Evolutionary conservation across 1,140 invertebrate genomes (phyloP).

Genomic region (Globodera rostochiensis): DNA sequence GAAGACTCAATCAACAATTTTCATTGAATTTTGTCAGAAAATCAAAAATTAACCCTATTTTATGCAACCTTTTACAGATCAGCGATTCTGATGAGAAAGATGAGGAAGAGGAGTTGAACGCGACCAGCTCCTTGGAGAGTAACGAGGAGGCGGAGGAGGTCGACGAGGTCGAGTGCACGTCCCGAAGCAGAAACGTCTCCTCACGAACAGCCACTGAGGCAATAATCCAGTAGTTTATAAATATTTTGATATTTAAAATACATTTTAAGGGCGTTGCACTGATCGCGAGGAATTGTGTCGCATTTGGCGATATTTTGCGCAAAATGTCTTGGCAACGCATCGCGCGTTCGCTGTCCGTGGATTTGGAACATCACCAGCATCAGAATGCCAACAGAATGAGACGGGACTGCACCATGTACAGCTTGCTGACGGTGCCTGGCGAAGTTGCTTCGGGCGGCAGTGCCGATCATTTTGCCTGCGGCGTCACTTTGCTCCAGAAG

Average conservation of each 20-base stretch:
- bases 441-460: not conserved
- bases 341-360: not conserved
- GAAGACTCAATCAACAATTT: not conserved
- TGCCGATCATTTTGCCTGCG: not conserved
- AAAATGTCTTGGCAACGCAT: not conserved
- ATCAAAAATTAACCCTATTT: not conserved
- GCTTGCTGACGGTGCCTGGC: not conserved
- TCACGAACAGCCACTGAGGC: not conserved
- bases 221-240: not conserved
- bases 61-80: not conserved
- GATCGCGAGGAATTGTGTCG: not conserved
- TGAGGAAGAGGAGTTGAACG: not conserved
- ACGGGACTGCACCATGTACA: not conserved
- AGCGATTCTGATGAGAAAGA: not conserved
- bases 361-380: not conserved
- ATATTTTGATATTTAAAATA: not conserved
- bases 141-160: not conserved
- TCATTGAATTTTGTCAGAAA: not conserved
- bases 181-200: not conserved
- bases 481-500: not conserved
- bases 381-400: not conserved
- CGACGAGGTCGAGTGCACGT: not conserved
- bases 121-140: not conserved
- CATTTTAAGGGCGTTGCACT: conserved; percentile 4
- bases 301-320: not conserved